Percentiles rank a stretch among this genome's conserved stretches.
Evolutionary conservation across 2,888 invertebrate species (phyloP).

Genomic region (Thecocarcelia acutangulata): DNA sequence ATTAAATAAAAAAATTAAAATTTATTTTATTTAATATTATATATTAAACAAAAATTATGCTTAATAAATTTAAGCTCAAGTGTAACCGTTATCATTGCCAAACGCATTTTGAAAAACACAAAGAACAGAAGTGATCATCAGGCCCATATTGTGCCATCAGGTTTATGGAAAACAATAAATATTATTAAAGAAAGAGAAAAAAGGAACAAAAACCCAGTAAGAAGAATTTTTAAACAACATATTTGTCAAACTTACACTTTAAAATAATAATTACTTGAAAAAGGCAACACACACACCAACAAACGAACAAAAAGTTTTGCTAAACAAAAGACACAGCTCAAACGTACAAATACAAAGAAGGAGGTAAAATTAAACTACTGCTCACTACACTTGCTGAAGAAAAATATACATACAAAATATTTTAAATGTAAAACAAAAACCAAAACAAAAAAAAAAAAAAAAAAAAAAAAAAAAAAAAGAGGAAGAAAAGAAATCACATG

Average conservation of each 20-base stretch:
- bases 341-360: not conserved
- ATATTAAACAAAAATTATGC: conserved; percentile 11
- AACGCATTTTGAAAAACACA: conserved; percentile 6
- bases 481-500: conserved; percentile 68
- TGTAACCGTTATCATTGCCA: conserved; percentile 38
- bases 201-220: conserved; percentile 35
- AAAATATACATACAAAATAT: conserved; percentile 23
- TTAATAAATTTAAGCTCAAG: conserved; percentile 31
- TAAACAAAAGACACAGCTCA: conserved; percentile 7
- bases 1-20: not conserved
- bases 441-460: conserved; percentile 15
- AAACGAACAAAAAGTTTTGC: conserved; percentile 5
- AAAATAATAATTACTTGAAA: conserved; percentile 68
- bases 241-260: conserved; percentile 70
- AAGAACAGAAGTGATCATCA: conserved; percentile 57
- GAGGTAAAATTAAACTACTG: conserved; percentile 30
- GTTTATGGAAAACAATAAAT: conserved; percentile 68
- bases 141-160: conserved; percentile 62
- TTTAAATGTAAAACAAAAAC: conserved; percentile 28
- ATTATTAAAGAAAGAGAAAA: conserved; percentile 41
- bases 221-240: conserved; percentile 50
- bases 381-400: conserved; percentile 13
- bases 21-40: not conserved
- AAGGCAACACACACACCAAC: conserved; percentile 18
- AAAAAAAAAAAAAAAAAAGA: not conserved